Base-by-base conservation (phyloP, 2,113 vertebrate genomes). In the Phylloscopus trochilus region DNA sequence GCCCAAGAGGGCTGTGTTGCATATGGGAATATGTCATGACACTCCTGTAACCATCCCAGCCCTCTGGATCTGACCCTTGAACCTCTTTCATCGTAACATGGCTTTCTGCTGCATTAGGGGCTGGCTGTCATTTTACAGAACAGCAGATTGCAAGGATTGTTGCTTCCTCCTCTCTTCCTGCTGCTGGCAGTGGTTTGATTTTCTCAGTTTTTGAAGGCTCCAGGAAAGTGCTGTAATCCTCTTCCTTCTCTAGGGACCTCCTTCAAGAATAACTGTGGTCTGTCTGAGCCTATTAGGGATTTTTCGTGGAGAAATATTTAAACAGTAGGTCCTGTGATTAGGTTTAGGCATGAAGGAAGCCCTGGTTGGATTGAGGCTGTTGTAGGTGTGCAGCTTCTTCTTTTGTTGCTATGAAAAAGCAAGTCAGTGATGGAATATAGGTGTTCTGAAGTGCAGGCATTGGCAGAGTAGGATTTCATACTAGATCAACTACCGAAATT, bases 351-450 rank as follows among this genome's bases (percentile, higher is more conserved):
- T 13, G 18, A 73, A 59, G 55, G 63, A 77, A 24, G 15, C 31
- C 27, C 23, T 88, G 46, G 35, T 20, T 33, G 39, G 79, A 46
- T 15, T 62, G 23, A 60, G 73, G 11, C 37, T 85, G 28, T 37
- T 88, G 47, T 69, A 52, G 20, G 10, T 56, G n/a, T 52, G 7
- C 44, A 60, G 28, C 56, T 94, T 56, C 39, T 92, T 67, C 47
- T 64, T 90, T 88, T 86, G 58, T 91, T 90, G 49, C 63, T 88
- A 18, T 63, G 43, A 88, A 83, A 85, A 94, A 53, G 4, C 31
- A 79, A 83, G 10, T 53, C 49, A 79, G 8, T 60, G 15, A 22
- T 87, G 35, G 37, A 78, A 64, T 52, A 64, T 31, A 30, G 21
- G 33, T 92, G 37, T 19, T 59, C 66, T 70, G 55, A 74, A 8